A percentile compares a stretch with the other conserved stretches of the same genome.
Evolutionary conservation across 2,797 vertebrate species (phyloP).

Genomic region (Enteromius trimaculatus): DNA sequence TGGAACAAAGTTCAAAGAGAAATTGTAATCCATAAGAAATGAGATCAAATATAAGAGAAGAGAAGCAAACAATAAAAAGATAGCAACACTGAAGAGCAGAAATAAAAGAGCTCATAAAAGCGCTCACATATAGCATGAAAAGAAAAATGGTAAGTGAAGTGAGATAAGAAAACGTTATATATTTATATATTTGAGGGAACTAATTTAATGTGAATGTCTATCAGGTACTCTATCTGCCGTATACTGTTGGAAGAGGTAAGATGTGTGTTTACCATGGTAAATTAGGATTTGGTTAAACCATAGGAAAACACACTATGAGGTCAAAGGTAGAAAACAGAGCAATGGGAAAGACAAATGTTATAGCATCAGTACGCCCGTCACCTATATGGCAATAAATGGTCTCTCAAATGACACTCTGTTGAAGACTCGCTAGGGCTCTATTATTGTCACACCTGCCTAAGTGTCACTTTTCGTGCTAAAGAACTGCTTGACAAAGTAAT

Average conservation of each 20-base stretch:
- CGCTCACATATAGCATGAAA: not conserved
- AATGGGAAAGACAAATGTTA: constrained; percentile 13
- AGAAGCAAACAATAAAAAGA: not conserved
- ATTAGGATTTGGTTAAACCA: not conserved
- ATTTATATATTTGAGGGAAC: not conserved
- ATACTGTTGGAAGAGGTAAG: not conserved
- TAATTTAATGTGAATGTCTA: not conserved
- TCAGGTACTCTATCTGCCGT: not conserved
- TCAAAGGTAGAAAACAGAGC: constrained; percentile 18
- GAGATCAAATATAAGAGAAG: not conserved
- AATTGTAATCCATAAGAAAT: not conserved
- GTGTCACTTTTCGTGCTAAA: constrained; percentile 38
- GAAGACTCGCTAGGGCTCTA: constrained; percentile 2
- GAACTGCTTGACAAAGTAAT: constrained; percentile 30
- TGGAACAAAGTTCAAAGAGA: not conserved
- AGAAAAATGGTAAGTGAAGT: not conserved
- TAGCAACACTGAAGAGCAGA: not conserved
- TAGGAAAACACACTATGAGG: not conserved
- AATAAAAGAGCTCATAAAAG: not conserved
- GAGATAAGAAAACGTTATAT: not conserved
- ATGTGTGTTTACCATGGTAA: not conserved
- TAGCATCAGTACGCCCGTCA: constrained; percentile 18
- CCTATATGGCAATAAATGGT: constrained; percentile 1
- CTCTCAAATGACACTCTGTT: constrained; percentile 26
- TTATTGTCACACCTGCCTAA: constrained; percentile 31